Conservation (phyloP, 23 tunicate species). For the Diplosoma virens region DNA sequence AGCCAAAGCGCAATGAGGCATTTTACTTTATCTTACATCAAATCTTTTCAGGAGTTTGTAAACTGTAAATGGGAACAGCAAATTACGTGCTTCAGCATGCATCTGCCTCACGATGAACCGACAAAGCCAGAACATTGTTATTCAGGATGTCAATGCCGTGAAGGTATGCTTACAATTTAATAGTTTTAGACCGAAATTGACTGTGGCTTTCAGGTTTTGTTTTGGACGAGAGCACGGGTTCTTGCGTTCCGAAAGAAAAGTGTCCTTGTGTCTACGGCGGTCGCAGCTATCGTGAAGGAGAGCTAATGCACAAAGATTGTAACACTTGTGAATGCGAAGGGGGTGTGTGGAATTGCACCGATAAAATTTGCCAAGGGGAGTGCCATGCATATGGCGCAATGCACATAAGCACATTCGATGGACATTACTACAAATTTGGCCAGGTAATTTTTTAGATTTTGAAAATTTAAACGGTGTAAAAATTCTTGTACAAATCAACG, state of each 20-base stretch:
- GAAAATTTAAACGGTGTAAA: too few relatives aligned
- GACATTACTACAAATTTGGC: slow-evolving; percentile 78
- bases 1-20: background rate
- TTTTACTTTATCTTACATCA: background rate
- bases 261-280: slow-evolving; percentile 99
- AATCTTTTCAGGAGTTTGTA: slow-evolving; percentile 71
- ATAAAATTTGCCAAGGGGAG: slow-evolving; percentile 83
- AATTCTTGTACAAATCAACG: too few relatives aligned
- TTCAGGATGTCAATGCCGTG: slow-evolving; percentile 95
- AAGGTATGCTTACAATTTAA: too few relatives aligned
- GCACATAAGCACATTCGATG: slow-evolving; percentile 96
- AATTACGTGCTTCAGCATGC: slow-evolving; percentile 96
- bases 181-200: too few relatives aligned
- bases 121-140: slow-evolving; percentile 92
- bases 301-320: slow-evolving; percentile 93
- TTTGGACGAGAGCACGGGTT: slow-evolving; percentile 77
- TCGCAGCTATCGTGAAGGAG: slow-evolving; percentile 93
- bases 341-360: slow-evolving; percentile 95
- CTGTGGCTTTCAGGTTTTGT: slow-evolving; percentile 63
- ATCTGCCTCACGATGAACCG: slow-evolving; percentile 90
- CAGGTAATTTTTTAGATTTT: too few relatives aligned
- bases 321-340: slow-evolving; percentile 87
- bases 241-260: slow-evolving; percentile 78
- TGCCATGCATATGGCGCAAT: slow-evolving; percentile 95
- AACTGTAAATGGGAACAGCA: slow-evolving; percentile 86